phyloP scores from a whole-genome alignment of 2,888 invertebrate genomes.

The Spatulosminthurus flaviceps region DNA sequence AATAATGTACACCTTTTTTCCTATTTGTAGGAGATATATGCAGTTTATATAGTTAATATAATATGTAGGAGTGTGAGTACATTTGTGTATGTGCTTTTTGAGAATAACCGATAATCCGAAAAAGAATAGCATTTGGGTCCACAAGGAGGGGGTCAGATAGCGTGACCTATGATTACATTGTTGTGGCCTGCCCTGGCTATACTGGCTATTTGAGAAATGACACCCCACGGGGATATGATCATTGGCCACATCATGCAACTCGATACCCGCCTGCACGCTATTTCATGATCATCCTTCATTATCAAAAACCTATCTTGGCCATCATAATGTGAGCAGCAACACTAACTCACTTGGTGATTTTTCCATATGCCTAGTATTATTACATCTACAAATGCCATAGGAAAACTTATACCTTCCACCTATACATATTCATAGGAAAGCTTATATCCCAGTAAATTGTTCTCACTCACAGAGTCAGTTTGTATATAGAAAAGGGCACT shows the following conservation, averaged over 20 bases:
- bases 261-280: constrained; percentile 57
- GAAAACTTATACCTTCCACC: too few relatives aligned
- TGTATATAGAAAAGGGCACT: too few relatives aligned
- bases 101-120: constrained; percentile 44
- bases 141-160: constrained; percentile 54
- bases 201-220: constrained; percentile 53
- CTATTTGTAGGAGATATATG: neutral
- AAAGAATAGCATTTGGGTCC: constrained; percentile 44
- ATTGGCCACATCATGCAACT: constrained; percentile 59
- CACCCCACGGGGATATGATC: constrained; percentile 60
- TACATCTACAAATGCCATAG: too few relatives aligned
- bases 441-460: too few relatives aligned
- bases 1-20: constrained; percentile 51
- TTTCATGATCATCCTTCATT: constrained; percentile 61
- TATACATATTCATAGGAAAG: constrained; percentile 11
- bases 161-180: constrained; percentile 59
- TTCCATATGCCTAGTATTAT: neutral
- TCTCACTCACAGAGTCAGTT: too few relatives aligned
- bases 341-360: neutral
- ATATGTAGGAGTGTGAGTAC: too few relatives aligned
- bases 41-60: neutral
- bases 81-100: constrained; percentile 26
- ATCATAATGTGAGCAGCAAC: constrained; percentile 48
- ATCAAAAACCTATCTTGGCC: constrained; percentile 58
- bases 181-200: constrained; percentile 45